Conservation (phyloP, 1,140 invertebrate genomes). For the Sarcophaga bullata region DNA sequence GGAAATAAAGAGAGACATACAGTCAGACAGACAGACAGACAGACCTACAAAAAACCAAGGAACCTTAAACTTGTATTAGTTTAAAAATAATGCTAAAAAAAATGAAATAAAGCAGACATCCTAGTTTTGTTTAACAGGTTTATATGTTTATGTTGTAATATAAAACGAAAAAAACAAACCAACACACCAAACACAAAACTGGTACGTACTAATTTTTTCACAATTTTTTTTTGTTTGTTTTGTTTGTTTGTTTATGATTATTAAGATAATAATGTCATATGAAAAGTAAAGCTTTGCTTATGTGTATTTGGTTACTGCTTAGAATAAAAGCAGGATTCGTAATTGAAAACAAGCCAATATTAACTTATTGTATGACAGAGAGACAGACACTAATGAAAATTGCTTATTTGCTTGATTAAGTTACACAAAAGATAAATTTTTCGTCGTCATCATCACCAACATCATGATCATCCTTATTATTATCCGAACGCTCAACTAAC, state of each 20-base stretch:
- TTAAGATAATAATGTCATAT: conserved; percentile 28
- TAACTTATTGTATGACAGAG: neutral
- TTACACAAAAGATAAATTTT: neutral
- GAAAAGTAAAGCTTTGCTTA: neutral
- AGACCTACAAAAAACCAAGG: neutral
- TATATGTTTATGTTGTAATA: neutral
- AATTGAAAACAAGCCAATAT: too few relatives aligned
- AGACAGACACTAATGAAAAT: neutral
- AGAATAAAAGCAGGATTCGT: too few relatives aligned
- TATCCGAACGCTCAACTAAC: too few relatives aligned
- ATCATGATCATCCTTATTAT: too few relatives aligned
- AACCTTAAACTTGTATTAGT: neutral
- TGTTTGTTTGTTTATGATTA: conserved; percentile 27
- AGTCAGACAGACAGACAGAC: neutral
- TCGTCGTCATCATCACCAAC: neutral
- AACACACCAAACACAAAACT: neutral
- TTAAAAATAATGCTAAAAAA: neutral
- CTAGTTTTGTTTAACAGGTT: conserved; percentile 24
- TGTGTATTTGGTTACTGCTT: neutral
- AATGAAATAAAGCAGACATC: neutral
- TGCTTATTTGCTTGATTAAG: conserved; percentile 26
- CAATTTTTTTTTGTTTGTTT: too few relatives aligned
- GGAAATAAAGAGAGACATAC: neutral
- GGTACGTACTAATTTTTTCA: conserved; percentile 11
- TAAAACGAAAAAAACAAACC: neutral